Evolutionary conservation across 2,113 vertebrate genomes (phyloP).

Genomic region (Oncorhynchus masou): DNA sequence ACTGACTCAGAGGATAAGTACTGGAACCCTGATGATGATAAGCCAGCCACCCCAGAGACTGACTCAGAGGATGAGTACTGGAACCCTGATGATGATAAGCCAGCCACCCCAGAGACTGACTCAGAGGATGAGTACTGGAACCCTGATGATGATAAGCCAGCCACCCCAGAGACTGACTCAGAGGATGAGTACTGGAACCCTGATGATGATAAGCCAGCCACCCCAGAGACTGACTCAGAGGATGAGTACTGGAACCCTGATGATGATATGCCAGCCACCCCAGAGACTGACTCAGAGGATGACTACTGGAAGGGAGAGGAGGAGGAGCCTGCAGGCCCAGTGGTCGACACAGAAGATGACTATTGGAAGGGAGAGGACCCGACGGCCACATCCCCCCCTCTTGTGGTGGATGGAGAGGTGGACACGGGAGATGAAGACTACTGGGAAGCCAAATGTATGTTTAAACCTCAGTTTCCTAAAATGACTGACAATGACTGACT

Average conservation of each 20-base stretch:
- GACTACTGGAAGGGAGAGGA: conserved; percentile 35
- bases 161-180: conserved; percentile 41
- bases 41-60: conserved; percentile 3
- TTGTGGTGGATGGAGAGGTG: conserved; percentile 45
- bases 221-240: conserved; percentile 39
- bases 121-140: conserved; percentile 61
- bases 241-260: conserved; percentile 69
- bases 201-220: neutral
- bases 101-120: conserved; percentile 3
- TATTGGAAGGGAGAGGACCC: conserved; percentile 58
- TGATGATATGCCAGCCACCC: neutral
- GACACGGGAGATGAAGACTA: conserved; percentile 64
- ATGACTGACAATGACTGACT: too few relatives aligned
- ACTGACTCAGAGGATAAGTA: conserved; percentile 26
- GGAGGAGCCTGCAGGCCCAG: conserved; percentile 16
- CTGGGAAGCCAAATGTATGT: conserved; percentile 72
- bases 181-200: conserved; percentile 71
- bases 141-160: neutral
- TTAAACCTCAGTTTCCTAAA: neutral
- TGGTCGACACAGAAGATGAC: conserved; percentile 18
- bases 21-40: conserved; percentile 30
- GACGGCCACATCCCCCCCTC: conserved; percentile 31
- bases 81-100: conserved; percentile 23
- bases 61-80: conserved; percentile 33
- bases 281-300: conserved; percentile 31